Conservation (phyloP, 2,888 invertebrate genomes). For the Bembecia ichneumoniformis region DNA sequence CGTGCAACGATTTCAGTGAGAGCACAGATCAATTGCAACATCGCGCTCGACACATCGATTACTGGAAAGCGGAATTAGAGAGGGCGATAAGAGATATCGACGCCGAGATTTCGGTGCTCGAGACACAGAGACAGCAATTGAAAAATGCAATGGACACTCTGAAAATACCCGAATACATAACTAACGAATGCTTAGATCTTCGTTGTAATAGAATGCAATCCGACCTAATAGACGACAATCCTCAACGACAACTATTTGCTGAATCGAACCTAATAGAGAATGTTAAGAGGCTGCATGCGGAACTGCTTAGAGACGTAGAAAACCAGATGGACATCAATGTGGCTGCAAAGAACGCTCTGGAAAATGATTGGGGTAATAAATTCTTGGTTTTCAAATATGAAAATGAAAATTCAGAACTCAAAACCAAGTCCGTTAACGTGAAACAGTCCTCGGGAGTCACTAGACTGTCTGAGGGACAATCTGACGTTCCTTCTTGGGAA, state of each 20-base stretch:
- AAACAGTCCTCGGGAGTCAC: conserved; percentile 86
- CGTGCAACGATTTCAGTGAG: conserved; percentile 48
- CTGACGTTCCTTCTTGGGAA: conserved; percentile 87
- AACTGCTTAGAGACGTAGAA: conserved; percentile 77
- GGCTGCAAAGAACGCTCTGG: conserved; percentile 82
- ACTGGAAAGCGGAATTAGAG: conserved; percentile 59
- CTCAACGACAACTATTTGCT: conserved; percentile 81
- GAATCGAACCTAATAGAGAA: conserved; percentile 81
- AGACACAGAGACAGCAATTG: conserved; percentile 54
- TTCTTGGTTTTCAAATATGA: conserved; percentile 84
- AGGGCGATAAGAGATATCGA: conserved; percentile 57
- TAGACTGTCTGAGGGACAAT: conserved; percentile 85
- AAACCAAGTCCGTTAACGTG: conserved; percentile 78
- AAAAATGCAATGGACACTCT: conserved; percentile 53
- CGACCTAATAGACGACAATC: conserved; percentile 81
- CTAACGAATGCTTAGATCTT: conserved; percentile 79
- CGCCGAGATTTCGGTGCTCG: conserved; percentile 45
- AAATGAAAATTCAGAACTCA: conserved; percentile 76
- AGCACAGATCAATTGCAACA: conserved; percentile 55
- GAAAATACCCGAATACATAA: conserved; percentile 52
- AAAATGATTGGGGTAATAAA: conserved; percentile 93
- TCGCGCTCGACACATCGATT: conserved; percentile 54
- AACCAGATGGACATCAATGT: conserved; percentile 80
- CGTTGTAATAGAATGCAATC: conserved; percentile 79
- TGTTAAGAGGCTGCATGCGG: conserved; percentile 74